Evolutionary conservation across 1,140 invertebrate genomes (phyloP).

Genomic region (Euschistus heros): DNA sequence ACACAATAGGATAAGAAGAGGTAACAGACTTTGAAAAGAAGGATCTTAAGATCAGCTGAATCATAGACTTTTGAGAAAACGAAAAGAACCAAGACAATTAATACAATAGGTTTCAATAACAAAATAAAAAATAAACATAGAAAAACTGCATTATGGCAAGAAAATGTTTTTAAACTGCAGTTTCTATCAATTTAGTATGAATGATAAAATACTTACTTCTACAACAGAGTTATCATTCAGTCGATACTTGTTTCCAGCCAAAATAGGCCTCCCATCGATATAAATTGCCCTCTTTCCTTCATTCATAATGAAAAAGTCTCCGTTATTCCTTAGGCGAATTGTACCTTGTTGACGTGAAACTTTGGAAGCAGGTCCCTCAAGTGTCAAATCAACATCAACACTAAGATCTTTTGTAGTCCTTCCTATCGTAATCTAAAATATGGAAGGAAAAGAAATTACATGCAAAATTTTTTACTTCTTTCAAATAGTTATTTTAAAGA

Average conservation of each 20-base stretch:
- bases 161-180: no score
- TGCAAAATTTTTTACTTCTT: constrained; percentile 8
- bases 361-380: constrained; percentile 83
- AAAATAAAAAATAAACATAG: no score
- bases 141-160: no score
- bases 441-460: constrained; percentile 20
- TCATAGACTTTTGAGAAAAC: no score
- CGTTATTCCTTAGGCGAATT: constrained; percentile 80
- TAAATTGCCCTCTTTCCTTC: constrained; percentile 92
- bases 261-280: constrained; percentile 81
- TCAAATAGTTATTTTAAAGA: constrained; percentile 23
- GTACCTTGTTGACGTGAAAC: constrained; percentile 78
- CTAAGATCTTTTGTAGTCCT: constrained; percentile 75
- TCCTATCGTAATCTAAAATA: constrained; percentile 76
- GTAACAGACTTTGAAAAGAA: no score
- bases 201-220: constrained; percentile 58
- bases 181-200: neutral
- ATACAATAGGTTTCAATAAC: no score
- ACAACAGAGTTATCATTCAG: constrained; percentile 89
- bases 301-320: constrained; percentile 88
- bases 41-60: no score
- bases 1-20: no score
- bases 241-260: constrained; percentile 74
- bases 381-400: constrained; percentile 87
- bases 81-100: no score